Evolutionary conservation across 2,797 vertebrate species (phyloP).

Genomic region (Enteromius unitaeniatus): DNA sequence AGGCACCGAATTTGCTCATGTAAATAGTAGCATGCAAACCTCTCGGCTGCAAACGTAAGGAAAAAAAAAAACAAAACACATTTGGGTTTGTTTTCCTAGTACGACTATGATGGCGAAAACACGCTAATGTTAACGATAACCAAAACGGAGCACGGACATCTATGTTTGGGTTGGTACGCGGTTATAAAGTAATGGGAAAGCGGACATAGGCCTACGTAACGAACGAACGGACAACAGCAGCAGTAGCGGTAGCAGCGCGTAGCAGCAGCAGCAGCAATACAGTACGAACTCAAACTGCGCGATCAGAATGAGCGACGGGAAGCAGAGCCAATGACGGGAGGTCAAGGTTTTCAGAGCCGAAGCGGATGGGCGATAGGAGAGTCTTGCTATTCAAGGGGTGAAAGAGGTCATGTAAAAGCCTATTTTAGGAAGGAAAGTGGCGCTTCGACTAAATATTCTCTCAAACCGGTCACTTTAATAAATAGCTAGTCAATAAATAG

Average conservation of each 20-base stretch:
- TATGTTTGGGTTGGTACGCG: background rate
- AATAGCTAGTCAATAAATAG: conserved; percentile 60
- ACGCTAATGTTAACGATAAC: conserved; percentile 25
- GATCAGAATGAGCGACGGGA: conserved; percentile 51
- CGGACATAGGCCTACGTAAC: conserved; percentile 49
- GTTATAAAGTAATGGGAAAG: conserved; percentile 38
- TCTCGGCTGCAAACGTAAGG: conserved; percentile 64
- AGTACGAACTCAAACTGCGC: conserved; percentile 46
- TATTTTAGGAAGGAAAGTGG: background rate
- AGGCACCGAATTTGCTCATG: conserved; percentile 75
- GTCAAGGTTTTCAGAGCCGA: conserved; percentile 6
- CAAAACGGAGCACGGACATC: conserved; percentile 38
- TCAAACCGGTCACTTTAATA: conserved; percentile 56
- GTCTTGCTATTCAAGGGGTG: background rate
- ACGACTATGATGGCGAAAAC: conserved; percentile 51
- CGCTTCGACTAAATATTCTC: conserved; percentile 34
- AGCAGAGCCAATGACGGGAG: conserved; percentile 46
- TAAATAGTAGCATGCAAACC: conserved; percentile 72
- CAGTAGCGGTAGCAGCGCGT: conserved; percentile 65
- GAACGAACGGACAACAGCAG: conserved; percentile 67
- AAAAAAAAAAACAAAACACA: background rate
- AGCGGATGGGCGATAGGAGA: conserved; percentile 4
- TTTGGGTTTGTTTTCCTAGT: conserved; percentile 42
- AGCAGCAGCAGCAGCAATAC: conserved; percentile 63
- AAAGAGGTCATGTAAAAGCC: conserved; percentile 8